Evolutionary conservation across 2,797 vertebrate genomes (phyloP), one percentile per base, ranked within the genome.

Genomic region (Hozukius guyotensis): DNA sequence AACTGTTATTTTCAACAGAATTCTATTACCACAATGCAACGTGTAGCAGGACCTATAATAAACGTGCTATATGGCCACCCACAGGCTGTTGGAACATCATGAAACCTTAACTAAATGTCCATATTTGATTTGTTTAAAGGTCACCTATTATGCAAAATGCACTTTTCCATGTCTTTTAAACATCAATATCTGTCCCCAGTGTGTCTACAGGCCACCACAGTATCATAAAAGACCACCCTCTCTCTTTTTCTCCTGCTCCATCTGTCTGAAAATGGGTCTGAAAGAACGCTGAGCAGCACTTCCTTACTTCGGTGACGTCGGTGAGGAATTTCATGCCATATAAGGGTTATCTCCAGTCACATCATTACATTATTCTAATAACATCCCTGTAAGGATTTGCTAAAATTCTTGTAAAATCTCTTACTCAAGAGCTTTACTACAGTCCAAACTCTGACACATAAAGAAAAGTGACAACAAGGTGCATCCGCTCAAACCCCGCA

Each of bases 401-500:
- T 49, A 2, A 27, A 64, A 65, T 14, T 46, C 7, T 20, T 16
- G 14, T 8, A 4, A 18, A 31, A 31, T 49, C 49, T 56, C 57
- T 34, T 24, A 31, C 22, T 52, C 5, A 22, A 46, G 4, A 57
- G 60, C 32, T 22, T 31, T 4, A n/a, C 49, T 7, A 4, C 22
- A 27, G 16, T 29, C 0, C 13, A 55, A 78, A 65, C 69, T 4
- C 56, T 13, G 59, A 78, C 42, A 66, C 36, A 24, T 20, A 36
- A 77, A n/a, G 29, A 13, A 57, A 67, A 18, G 59, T 63, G 13
- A 10, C 18, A 49, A 49, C 0, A 36, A 27, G 22, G 42, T 83
- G 62, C 60, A 83, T 77, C 56, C 70, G 64, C 77, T 71, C 65
- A 77, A 78, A 76, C 57, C 52, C 13, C 2, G 9, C 74, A 63